Conservation (phyloP, 2,113 vertebrate genomes). For the Muscicapa adusta region DNA sequence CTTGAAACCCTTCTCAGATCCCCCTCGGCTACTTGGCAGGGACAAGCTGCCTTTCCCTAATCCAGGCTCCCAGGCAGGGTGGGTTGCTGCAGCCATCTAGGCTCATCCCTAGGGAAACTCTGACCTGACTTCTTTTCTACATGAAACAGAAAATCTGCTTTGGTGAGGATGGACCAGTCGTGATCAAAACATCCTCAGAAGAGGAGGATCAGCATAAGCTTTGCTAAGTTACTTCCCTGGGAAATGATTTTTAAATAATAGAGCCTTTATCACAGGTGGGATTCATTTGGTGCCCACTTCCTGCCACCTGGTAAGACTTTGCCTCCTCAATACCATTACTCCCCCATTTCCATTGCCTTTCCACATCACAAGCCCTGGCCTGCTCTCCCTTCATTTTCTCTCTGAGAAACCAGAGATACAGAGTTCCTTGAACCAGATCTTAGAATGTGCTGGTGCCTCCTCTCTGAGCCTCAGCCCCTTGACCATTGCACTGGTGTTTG, state of each 20-base stretch:
- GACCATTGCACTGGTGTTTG: fast-evolving
- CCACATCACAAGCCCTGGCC: neutral
- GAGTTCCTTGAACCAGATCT: neutral
- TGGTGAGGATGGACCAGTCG: neutral
- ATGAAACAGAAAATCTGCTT: neutral
- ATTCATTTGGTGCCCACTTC: neutral
- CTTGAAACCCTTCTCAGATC: neutral
- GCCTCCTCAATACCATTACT: neutral
- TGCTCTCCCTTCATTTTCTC: neutral
- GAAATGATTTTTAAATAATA: neutral
- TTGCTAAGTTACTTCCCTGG: neutral
- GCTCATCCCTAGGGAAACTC: neutral
- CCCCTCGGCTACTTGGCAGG: neutral
- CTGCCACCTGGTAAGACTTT: neutral
- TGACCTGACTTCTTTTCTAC: neutral
- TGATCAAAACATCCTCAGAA: slow-evolving; percentile 3
- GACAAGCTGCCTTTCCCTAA: neutral
- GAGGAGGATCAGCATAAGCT: neutral
- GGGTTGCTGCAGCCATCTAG: neutral
- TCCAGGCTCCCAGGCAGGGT: neutral
- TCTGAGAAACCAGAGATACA: neutral
- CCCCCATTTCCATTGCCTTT: neutral
- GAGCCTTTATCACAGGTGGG: neutral
- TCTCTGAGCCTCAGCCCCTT: neutral
- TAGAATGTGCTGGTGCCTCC: neutral